These are phyloP conservation scores for Pimpla rufipes DNA, from an alignment of 2,888 invertebrate genomes.

Conservation along the genomic window DNA sequence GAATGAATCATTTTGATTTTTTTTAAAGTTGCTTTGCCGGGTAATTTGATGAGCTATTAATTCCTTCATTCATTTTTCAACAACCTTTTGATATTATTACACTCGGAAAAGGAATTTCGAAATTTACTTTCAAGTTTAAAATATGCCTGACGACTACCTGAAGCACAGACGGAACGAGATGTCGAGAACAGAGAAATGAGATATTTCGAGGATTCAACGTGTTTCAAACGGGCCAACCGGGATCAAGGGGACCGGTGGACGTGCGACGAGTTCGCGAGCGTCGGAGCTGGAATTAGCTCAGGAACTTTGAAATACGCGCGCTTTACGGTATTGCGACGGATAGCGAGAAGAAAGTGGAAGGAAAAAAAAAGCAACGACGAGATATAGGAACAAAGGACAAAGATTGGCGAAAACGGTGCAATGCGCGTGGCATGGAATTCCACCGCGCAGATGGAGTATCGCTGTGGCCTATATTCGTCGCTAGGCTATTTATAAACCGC, in stretches of 20 bases:
- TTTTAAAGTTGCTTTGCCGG: no score
- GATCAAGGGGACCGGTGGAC: slow-evolving; percentile 21
- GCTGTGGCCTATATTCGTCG: slow-evolving; percentile 76
- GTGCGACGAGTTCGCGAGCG: slow-evolving; percentile 2
- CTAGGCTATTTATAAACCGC: slow-evolving; percentile 76
- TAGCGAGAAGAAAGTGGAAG: neutral
- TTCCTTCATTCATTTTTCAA: no score
- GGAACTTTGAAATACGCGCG: slow-evolving; percentile 4
- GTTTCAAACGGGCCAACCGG: slow-evolving; percentile 42
- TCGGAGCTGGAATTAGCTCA: slow-evolving; percentile 10
- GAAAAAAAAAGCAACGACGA: neutral
- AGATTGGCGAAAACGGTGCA: slow-evolving; percentile 18
- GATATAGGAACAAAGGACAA: slow-evolving; percentile 3
- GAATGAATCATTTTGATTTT: no score
- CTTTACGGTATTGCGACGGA: neutral
- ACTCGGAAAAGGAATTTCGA: no score
- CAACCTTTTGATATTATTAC: no score
- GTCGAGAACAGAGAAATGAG: slow-evolving; percentile 16
- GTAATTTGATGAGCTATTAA: no score
- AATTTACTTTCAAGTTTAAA: no score
- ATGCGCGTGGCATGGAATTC: slow-evolving; percentile 73
- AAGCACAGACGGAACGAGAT: neutral
- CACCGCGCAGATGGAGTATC: slow-evolving; percentile 72
- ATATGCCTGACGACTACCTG: no score
- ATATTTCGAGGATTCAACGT: slow-evolving; percentile 18